Percentiles rank a stretch among this genome's conserved stretches.
phyloP scores from a whole-genome alignment of 2,888 invertebrate genomes.

The Polydrusus cervinus region DNA sequence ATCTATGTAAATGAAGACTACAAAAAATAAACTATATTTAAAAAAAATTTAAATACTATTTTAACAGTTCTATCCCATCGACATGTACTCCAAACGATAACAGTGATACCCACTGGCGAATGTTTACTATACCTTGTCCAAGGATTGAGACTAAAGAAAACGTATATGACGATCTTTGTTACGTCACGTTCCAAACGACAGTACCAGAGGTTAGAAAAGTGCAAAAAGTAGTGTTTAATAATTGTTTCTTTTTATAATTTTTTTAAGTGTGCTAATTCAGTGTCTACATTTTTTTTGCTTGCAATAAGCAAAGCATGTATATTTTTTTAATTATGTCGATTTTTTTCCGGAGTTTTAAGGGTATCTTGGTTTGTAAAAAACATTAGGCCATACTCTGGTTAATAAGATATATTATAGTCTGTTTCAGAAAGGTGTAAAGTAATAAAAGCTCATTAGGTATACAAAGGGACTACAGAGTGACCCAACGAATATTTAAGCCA shows the following conservation, averaged over 20 bases:
- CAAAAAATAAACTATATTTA: too few species aligned
- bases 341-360: too few species aligned
- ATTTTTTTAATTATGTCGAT: too few species aligned
- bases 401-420: too few species aligned
- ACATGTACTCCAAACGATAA: constrained; percentile 37
- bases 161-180: constrained; percentile 92
- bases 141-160: constrained; percentile 81
- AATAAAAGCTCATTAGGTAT: too few species aligned
- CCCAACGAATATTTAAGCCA: too few species aligned
- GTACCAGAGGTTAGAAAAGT: constrained; percentile 77
- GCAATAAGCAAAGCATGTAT: neutral
- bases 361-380: too few species aligned
- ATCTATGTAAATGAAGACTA: too few species aligned
- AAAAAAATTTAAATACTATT: neutral
- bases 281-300: constrained; percentile 25
- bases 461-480: too few species aligned
- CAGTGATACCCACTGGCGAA: constrained; percentile 77
- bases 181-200: constrained; percentile 83
- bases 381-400: too few species aligned
- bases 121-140: constrained; percentile 78
- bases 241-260: constrained; percentile 23
- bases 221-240: constrained; percentile 19
- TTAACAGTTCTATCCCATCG: constrained; percentile 32
- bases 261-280: constrained; percentile 4
- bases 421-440: too few species aligned